Base-by-base conservation (phyloP, 2,888 invertebrate genomes). In the Chrysolina haemoptera region DNA sequence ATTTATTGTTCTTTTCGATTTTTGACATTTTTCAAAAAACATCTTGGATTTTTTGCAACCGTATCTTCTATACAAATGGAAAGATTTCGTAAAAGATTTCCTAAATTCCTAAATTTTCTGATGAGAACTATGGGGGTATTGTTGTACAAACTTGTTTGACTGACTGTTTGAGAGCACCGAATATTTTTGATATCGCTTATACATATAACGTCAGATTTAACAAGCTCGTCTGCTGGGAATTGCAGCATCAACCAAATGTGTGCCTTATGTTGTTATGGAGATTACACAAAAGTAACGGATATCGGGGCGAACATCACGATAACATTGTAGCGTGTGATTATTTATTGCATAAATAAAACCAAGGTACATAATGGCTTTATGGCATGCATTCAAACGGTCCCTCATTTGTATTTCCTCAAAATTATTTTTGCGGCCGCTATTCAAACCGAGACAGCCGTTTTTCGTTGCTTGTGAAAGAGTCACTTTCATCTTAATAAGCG, bases 341-440 rank as follows among this genome's bases (percentile, higher is more conserved):
- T 68, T 68, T 62, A 27, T 68, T 71, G 63, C 71, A 71, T 67
- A 71, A 71, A 71, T 71, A 68, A 71, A 71, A 62, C 43, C 63
- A 27, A 43, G 35, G 12, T 27, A 27, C 11, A 62, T 71, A 67
- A 71, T 71, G 62, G 66, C 11, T 50, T 71, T 62, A 71, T 71
- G 62, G 66, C 71, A 71, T 50, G 55, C 53, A 64, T 40, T 16
- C 8, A 40, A 50, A 64, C 53, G 53, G 18, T 48, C 46, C 27
- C 22, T 16, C n/a, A 65, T 53, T 53, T 20, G 40, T 67, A 67
- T 53, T 67, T 67, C 53, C 67, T 53, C 53, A 53, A 67, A 67
- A 67, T 53, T 41, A 67, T 53, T 50, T 67, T 67, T 67, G 53
- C 41, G 40, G 20, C 11, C 48, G 35, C 53, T 53, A 67, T 53